phyloP scores from a whole-genome alignment of 2,113 vertebrate genomes.

The cattle (Bos taurus) region DNA sequence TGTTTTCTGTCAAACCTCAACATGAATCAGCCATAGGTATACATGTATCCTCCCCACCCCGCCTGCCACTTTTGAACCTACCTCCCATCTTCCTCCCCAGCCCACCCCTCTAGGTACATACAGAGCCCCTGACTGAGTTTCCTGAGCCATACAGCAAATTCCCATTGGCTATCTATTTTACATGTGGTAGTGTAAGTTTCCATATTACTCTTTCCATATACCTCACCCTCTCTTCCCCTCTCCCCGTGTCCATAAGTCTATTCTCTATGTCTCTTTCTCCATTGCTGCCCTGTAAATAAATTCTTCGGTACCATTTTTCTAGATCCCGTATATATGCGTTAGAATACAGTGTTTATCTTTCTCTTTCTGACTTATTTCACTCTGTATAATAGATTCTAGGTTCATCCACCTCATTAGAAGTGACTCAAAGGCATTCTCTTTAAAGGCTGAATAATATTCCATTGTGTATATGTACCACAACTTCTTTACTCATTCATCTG shows the following conservation, averaged over 20 bases:
- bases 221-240: background rate
- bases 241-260: background rate
- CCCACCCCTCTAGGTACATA: background rate
- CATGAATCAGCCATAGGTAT: background rate
- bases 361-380: background rate
- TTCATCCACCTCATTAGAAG: background rate
- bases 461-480: background rate
- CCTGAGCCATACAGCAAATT: background rate
- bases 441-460: background rate
- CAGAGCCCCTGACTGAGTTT: background rate
- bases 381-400: background rate
- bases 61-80: background rate
- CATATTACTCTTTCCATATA: background rate
- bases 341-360: background rate
- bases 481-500: background rate
- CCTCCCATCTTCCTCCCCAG: background rate
- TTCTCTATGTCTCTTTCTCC: background rate
- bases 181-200: background rate
- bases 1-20: background rate
- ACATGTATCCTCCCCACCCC: background rate
- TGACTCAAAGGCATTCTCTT: background rate
- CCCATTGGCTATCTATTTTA: fast-evolving
- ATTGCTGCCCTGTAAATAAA: background rate
- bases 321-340: fast-evolving
- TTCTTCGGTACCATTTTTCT: background rate